A percentile compares a stretch with the other conserved stretches of the same genome.
Evolutionary conservation across 2,888 invertebrate species (phyloP).

Genomic region (Galeruca laticollis): DNA sequence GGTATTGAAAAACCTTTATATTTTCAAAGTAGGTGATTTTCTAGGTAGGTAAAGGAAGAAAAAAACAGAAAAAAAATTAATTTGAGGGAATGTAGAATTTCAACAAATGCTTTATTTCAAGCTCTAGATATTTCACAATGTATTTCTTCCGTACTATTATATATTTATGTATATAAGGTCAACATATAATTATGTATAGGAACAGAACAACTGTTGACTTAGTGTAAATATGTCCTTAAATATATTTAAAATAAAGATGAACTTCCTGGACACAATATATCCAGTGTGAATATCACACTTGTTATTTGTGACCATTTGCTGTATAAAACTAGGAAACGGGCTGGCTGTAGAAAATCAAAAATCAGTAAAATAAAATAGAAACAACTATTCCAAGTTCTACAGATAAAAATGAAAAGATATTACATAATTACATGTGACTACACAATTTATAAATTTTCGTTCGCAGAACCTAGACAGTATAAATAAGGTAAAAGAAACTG

Average conservation of each 20-base stretch:
- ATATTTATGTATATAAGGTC: constrained; percentile 36
- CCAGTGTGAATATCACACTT: constrained; percentile 57
- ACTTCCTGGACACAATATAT: constrained; percentile 27
- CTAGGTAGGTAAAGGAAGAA: constrained; percentile 35
- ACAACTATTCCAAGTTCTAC: constrained; percentile 4
- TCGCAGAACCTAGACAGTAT: neutral
- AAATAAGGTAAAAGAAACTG: neutral
- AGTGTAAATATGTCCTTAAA: constrained; percentile 49
- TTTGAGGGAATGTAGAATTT: constrained; percentile 67
- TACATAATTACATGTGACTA: neutral
- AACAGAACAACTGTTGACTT: constrained; percentile 62
- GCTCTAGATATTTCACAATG: constrained; percentile 73
- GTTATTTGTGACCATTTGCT: constrained; percentile 29
- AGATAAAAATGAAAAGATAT: neutral
- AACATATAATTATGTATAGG: constrained; percentile 57
- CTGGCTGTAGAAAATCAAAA: constrained; percentile 28
- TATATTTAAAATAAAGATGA: constrained; percentile 21
- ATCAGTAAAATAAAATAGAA: constrained; percentile 14
- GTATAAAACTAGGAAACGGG: constrained; percentile 31
- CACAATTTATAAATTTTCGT: neutral
- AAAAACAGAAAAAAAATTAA: constrained; percentile 76
- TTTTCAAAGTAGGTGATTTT: no score
- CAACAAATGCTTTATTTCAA: constrained; percentile 77
- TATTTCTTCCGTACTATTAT: constrained; percentile 71
- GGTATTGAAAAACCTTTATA: no score